Conservation (phyloP, 2,113 vertebrate genomes). For the Alosa alosa region DNA sequence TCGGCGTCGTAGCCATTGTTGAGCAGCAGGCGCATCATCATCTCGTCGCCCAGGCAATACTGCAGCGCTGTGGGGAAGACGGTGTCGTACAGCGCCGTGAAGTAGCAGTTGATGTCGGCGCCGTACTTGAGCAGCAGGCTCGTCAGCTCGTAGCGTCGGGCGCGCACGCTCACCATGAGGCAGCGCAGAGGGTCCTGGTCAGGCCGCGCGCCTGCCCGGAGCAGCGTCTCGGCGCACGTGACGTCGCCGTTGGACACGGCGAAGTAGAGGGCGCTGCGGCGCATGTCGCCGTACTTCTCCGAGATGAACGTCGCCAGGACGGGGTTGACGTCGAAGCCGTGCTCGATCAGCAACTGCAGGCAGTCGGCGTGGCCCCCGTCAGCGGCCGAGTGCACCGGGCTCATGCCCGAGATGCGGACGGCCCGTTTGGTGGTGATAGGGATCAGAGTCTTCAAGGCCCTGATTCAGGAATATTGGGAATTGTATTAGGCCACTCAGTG, state of each 20-base stretch:
- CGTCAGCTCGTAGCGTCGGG: slow-evolving; percentile 78
- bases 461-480: slow-evolving; percentile 42
- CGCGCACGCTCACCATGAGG: slow-evolving; percentile 79
- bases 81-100: slow-evolving; percentile 76
- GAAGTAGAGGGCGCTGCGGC: slow-evolving; percentile 77
- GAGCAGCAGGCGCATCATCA: slow-evolving; percentile 82
- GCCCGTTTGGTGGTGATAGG: slow-evolving; percentile 76
- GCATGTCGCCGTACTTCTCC: slow-evolving; percentile 75
- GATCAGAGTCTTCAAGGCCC: slow-evolving; percentile 79
- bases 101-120: slow-evolving; percentile 84
- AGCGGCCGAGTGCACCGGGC: slow-evolving; percentile 79
- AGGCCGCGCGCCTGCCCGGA: slow-evolving; percentile 74
- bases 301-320: slow-evolving; percentile 73
- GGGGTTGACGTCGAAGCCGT: slow-evolving; percentile 76
- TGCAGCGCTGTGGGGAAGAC: slow-evolving; percentile 83
- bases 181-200: slow-evolving; percentile 81
- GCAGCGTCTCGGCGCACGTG: slow-evolving; percentile 74
- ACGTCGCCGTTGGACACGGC: slow-evolving; percentile 80
- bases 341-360: slow-evolving; percentile 78
- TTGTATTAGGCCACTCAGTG: background rate
- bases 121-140: slow-evolving; percentile 74
- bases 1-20: slow-evolving; percentile 79
- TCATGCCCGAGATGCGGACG: slow-evolving; percentile 75
- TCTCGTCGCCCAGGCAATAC: slow-evolving; percentile 77
- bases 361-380: slow-evolving; percentile 82